Evolutionary conservation across 1,140 invertebrate species (phyloP).

Genomic region (Solen grandis): DNA sequence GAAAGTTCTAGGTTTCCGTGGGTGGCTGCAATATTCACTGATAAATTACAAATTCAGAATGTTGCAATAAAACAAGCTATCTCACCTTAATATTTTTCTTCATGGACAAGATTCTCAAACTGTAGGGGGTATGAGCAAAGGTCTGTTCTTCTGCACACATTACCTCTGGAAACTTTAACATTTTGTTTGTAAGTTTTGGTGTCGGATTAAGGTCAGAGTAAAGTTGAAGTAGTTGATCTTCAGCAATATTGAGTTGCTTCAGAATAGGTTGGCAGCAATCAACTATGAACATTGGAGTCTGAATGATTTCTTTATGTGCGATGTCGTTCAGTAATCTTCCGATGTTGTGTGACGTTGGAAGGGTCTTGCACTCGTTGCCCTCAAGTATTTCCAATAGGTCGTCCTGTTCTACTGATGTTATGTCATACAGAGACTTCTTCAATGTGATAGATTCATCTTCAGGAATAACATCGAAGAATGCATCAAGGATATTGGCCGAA

Average conservation of each 20-base stretch:
- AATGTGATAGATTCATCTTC: constrained; percentile 22
- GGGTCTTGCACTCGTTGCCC: constrained; percentile 3
- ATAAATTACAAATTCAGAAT: too few species aligned
- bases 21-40: too few species aligned
- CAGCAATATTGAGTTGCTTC: constrained; percentile 33
- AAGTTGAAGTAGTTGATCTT: constrained; percentile 26
- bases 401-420: neutral
- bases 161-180: constrained; percentile 41
- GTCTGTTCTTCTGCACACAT: constrained; percentile 37
- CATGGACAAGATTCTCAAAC: too few species aligned
- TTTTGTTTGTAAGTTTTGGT: constrained; percentile 26
- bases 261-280: constrained; percentile 40
- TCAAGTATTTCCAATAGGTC: constrained; percentile 22
- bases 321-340: constrained; percentile 11
- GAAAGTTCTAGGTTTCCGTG: too few species aligned
- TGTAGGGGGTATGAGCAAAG: too few species aligned
- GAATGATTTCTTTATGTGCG: constrained; percentile 16
- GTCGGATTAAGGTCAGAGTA: constrained; percentile 43
- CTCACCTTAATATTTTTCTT: too few species aligned
- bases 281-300: constrained; percentile 43
- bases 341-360: constrained; percentile 13
- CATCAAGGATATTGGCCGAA: constrained; percentile 29
- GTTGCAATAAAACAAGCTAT: too few species aligned
- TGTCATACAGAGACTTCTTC: neutral
- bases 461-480: constrained; percentile 46